Evolutionary conservation across 2,113 vertebrate species (phyloP), one percentile per base, ranked within the genome.

Genomic region (Illadopsis cleaveri): DNA sequence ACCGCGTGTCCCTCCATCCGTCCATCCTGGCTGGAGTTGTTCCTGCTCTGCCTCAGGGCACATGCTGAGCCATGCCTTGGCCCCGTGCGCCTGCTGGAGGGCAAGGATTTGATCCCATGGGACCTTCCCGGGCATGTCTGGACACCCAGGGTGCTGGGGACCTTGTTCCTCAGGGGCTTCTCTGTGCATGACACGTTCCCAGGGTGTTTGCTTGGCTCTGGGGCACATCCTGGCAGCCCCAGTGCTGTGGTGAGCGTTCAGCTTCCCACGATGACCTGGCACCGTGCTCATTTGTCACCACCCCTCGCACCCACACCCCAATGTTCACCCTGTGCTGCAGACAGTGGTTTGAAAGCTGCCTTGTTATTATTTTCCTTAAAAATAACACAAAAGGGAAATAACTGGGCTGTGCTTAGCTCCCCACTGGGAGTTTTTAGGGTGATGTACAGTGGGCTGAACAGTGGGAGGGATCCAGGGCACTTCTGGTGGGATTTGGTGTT

Each of bases 341-440:
- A 94, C 87, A 37, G 79, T 56, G 96, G 82, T 95, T 96, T 31
- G 5, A 96, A 95, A 95, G 73, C 96, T 69, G 93, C 71, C 1
- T 61, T 70, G 8, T 28, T 57, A 8, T 33, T 37, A 24, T 47
- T 75, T 96, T 65, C 94, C 92, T 94, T 93, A 90, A 80, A 96
- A 96, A 92, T 89, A 95, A 91, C 95, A 77, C 81, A 75, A 93
- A 88, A 82, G 88, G 45, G 95, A 94, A 66, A 96, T 92, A 94
- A 73, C 79, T 35, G 94, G 92, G 94, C 64, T 96, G 93, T 40
- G 81, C 93, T 93, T 38, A 82, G 96, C 95, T 90, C 94, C 97
- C 96, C 50, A 61, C 91, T 28, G 37, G 53, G 92, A 92, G 93
- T 88, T 97, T 87, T 95, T 89, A 85, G 92, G 89, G 95, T 62